Conservation (phyloP, 2,888 invertebrate species). For the Monoplex corrugatus region DNA sequence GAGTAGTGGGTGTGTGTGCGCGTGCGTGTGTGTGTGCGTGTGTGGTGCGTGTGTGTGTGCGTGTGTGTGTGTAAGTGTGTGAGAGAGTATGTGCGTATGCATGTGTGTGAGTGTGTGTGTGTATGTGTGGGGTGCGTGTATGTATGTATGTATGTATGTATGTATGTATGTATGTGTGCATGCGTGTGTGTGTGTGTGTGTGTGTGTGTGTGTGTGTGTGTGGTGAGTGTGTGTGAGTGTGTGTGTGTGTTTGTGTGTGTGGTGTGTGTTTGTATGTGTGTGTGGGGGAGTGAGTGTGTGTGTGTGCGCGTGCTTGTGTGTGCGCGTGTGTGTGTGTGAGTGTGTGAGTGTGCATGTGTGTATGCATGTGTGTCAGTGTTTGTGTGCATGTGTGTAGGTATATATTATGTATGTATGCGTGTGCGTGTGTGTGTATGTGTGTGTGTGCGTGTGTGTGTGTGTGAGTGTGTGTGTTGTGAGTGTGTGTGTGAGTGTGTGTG, state of each 20-base stretch:
- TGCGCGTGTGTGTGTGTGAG: neutral
- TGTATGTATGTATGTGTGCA: neutral
- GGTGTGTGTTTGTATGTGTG: slow-evolving; percentile 22
- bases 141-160: slow-evolving; percentile 26
- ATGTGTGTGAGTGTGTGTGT: neutral
- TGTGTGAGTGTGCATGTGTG: too few species aligned
- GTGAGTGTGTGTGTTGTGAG: neutral
- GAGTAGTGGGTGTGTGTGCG: too few species aligned
- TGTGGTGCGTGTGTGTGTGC: neutral
- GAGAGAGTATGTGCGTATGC: too few species aligned
- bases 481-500: neutral
- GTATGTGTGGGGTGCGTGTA: neutral
- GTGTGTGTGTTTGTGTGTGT: neutral
- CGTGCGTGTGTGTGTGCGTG: too few species aligned
- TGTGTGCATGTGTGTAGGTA: too few species aligned
- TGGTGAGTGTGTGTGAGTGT: neutral
- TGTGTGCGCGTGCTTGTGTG: neutral
- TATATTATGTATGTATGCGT: neutral
- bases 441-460: slow-evolving; percentile 15
- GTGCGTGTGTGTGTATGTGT: neutral
- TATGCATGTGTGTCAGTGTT: neutral
- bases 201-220: neutral
- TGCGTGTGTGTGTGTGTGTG: neutral
- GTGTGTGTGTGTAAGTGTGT: neutral
- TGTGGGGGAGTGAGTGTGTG: neutral